These are phyloP conservation scores for Vanacampus margaritifer DNA, from an alignment of 2,113 vertebrate genomes.

Conservation along the genomic window DNA sequence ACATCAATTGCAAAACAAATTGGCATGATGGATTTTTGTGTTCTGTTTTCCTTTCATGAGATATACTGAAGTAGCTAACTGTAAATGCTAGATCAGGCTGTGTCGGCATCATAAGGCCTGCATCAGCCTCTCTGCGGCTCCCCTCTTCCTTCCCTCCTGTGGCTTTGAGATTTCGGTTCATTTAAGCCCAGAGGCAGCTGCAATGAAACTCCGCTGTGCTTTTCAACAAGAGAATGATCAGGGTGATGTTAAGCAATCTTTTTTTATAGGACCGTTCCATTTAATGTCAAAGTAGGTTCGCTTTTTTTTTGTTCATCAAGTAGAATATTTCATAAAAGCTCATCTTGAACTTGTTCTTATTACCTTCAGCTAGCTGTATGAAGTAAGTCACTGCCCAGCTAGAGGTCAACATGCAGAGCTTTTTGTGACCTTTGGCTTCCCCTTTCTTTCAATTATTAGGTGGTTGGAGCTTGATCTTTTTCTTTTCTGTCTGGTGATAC, in stretches of 20 bases:
- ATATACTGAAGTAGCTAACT: slow-evolving; percentile 4
- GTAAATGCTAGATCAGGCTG: slow-evolving; percentile 42
- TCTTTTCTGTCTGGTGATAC: no score
- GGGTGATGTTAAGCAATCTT: slow-evolving; percentile 18
- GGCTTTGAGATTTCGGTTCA: slow-evolving; percentile 38
- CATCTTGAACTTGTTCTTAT: slow-evolving; percentile 45
- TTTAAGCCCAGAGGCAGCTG: slow-evolving; percentile 33
- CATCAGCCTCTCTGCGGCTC: slow-evolving; percentile 44
- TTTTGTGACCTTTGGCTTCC: no score
- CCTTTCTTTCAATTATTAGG: no score
- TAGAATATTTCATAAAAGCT: slow-evolving; percentile 17
- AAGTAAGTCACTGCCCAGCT: no score
- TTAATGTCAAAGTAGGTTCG: slow-evolving; percentile 15
- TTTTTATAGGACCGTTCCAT: slow-evolving; percentile 8
- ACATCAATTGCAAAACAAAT: neutral
- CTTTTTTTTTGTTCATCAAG: slow-evolving; percentile 10
- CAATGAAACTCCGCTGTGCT: slow-evolving; percentile 11
- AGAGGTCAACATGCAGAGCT: no score
- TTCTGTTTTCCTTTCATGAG: slow-evolving; percentile 17
- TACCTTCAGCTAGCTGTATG: neutral
- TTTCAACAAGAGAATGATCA: slow-evolving; percentile 14
- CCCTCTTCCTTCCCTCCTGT: slow-evolving; percentile 16
- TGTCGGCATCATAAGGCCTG: slow-evolving; percentile 23
- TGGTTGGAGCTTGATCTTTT: no score
- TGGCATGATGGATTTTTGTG: neutral